These are phyloP conservation scores for Geotrupes spiniger DNA, from an alignment of 2,888 invertebrate species.

Conservation along the genomic window DNA sequence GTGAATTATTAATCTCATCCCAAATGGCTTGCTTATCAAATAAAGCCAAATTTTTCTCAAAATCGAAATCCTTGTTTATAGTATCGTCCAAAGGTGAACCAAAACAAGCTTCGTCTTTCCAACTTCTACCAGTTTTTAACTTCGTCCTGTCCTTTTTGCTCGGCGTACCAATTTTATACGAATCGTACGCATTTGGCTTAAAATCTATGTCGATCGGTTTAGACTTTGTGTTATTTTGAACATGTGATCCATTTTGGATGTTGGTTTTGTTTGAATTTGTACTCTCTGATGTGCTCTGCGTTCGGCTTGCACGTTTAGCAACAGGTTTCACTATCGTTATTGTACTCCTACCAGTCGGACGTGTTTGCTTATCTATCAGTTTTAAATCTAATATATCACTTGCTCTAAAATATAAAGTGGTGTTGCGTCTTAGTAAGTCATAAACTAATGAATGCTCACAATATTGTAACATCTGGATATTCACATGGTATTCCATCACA, in stretches of 20 bases:
- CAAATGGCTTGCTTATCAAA: conserved; percentile 84
- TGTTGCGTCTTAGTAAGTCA: neutral
- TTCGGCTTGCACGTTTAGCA: conserved; percentile 54
- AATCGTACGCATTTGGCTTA: conserved; percentile 18
- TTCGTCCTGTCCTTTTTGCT: conserved; percentile 55
- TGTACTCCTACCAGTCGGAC: conserved; percentile 47
- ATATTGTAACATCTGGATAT: conserved; percentile 58
- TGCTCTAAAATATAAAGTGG: conserved; percentile 53
- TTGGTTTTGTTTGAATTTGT: conserved; percentile 47
- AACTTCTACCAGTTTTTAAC: conserved; percentile 49
- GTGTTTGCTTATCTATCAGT: conserved; percentile 66
- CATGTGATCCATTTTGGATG: conserved; percentile 42
- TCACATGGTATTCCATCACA: conserved; percentile 73
- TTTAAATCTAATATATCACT: conserved; percentile 72
- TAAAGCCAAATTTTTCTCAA: conserved; percentile 88
- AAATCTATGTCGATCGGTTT: conserved; percentile 47
- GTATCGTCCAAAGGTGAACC: conserved; percentile 67
- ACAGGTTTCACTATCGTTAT: conserved; percentile 57
- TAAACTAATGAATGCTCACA: conserved; percentile 48
- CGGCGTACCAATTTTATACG: conserved; percentile 43
- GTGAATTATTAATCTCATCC: conserved; percentile 62
- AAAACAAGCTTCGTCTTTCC: conserved; percentile 75
- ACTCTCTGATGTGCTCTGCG: conserved; percentile 46
- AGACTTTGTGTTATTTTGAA: conserved; percentile 43
- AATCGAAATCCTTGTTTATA: conserved; percentile 81